These are phyloP conservation scores for Metacarcinus magister DNA, from an alignment of 2,888 invertebrate species.

Conservation along the genomic window DNA sequence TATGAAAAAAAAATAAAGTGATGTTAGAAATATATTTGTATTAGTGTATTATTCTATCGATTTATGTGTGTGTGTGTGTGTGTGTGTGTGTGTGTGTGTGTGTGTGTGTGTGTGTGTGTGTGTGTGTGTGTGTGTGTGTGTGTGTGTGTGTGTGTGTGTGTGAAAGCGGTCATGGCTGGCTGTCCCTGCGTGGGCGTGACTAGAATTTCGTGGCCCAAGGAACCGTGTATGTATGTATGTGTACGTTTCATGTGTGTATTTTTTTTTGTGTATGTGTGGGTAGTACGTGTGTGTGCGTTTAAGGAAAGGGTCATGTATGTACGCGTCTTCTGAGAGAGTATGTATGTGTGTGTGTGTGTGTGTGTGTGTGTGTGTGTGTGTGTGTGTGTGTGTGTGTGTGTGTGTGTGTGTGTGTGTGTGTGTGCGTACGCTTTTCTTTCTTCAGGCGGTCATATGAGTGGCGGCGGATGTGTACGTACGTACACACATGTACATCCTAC, in stretches of 20 bases:
- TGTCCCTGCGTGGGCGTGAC: constrained; percentile 26
- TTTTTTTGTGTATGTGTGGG: not conserved
- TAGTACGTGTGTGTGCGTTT: not conserved
- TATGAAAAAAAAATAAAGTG: no score
- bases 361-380: not conserved
- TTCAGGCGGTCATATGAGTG: not conserved
- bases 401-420: not conserved
- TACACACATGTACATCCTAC: not conserved
- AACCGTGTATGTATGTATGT: not conserved
- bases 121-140: not conserved
- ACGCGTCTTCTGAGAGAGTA: not conserved
- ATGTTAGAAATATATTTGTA: no score
- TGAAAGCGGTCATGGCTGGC: not conserved
- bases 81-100: constrained; percentile 13
- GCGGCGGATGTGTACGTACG: not conserved
- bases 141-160: not conserved
- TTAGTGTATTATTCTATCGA: no score
- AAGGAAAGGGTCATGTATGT: not conserved
- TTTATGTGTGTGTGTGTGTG: not conserved
- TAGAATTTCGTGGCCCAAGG: not conserved
- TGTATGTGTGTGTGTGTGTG: not conserved
- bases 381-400: not conserved
- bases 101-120: not conserved
- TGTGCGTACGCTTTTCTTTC: not conserved
- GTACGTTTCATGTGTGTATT: not conserved